These are phyloP conservation scores for Neolamprologus kungweensis DNA, from an alignment of 2,113 vertebrate species.

Conservation along the genomic window DNA sequence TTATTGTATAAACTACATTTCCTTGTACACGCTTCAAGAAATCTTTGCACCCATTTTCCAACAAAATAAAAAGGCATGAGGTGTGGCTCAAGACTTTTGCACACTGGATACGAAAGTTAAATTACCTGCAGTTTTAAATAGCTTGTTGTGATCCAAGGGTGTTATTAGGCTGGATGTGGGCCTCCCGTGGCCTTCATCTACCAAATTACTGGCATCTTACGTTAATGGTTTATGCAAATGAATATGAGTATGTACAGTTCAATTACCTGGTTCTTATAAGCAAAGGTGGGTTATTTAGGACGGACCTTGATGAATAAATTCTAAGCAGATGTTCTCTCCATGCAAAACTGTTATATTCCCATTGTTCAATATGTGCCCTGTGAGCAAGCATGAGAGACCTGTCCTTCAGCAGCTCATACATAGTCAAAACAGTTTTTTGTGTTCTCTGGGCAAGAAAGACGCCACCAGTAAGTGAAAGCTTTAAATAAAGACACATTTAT, in stretches of 20 bases:
- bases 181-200: background rate
- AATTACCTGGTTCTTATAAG: background rate
- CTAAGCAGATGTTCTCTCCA: background rate
- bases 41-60: background rate
- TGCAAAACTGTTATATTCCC: background rate
- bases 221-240: conserved; percentile 5
- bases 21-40: background rate
- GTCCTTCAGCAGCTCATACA: background rate
- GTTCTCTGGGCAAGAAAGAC: background rate
- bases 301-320: background rate
- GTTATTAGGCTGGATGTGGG: background rate
- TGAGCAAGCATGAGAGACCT: background rate
- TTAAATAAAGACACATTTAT: background rate
- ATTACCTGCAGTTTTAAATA: background rate
- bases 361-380: background rate
- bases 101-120: background rate
- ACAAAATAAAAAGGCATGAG: background rate
- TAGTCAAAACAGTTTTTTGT: background rate
- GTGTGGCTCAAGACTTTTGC: background rate
- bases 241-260: background rate
- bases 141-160: background rate
- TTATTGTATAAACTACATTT: background rate
- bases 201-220: background rate
- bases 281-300: background rate
- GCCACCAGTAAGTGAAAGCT: background rate